phyloP scores from a whole-genome alignment of 2,888 invertebrate species.

The Plebejus argus region DNA sequence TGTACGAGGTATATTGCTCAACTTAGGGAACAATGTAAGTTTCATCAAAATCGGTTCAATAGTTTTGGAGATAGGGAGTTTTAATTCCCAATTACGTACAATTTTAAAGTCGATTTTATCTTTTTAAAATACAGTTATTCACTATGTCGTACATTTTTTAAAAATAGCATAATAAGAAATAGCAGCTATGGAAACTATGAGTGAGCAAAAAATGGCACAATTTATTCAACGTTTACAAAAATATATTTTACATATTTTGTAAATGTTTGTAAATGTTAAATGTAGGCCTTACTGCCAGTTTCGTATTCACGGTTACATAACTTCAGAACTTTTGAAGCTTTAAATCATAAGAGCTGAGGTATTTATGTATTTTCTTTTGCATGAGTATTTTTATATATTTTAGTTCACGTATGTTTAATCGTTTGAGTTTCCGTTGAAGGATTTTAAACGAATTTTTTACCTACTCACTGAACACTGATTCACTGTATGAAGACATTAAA shows the following conservation, averaged over 20 bases:
- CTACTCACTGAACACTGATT: no score
- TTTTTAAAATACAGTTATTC: no score
- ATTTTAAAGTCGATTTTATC: no score
- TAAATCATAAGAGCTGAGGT: background rate
- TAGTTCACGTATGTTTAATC: background rate
- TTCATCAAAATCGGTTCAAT: no score
- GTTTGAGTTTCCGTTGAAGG: background rate
- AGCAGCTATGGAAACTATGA: background rate
- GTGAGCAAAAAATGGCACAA: background rate
- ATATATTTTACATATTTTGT: background rate
- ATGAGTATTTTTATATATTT: background rate
- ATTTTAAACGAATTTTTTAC: no score
- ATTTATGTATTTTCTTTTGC: slow-evolving; percentile 4
- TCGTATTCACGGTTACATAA: background rate
- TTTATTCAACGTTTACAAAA: background rate
- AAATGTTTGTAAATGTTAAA: no score
- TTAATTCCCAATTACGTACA: no score
- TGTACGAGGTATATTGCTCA: no score
- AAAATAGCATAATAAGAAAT: background rate
- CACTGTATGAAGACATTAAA: no score
- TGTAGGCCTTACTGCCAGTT: background rate
- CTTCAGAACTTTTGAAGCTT: background rate
- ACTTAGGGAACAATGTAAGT: no score
- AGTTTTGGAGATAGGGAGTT: no score
- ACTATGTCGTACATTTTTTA: background rate